Percentiles rank a stretch among this genome's conserved stretches.
Conservation (phyloP, 2,113 vertebrate species). For the Epinephelus lanceolatus region DNA sequence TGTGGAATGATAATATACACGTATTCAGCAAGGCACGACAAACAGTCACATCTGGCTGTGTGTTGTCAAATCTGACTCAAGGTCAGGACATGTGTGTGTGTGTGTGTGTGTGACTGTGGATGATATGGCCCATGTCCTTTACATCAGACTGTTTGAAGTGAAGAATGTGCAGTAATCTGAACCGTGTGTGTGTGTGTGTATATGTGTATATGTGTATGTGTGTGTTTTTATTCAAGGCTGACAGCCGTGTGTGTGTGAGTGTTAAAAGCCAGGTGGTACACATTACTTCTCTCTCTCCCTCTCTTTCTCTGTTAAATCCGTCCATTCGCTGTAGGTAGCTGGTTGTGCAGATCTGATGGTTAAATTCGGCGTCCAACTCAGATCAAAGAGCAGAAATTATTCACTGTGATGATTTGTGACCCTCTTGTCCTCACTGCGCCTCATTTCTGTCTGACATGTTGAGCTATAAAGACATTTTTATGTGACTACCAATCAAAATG, state of each 20-base stretch:
- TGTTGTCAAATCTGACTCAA: slow-evolving; percentile 19
- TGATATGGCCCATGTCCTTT: slow-evolving; percentile 38
- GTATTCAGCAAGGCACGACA: neutral
- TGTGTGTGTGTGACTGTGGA: slow-evolving; percentile 2
- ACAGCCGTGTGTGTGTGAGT: slow-evolving; percentile 11
- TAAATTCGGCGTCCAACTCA: neutral
- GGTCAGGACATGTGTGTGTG: slow-evolving; percentile 20
- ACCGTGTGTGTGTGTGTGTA: slow-evolving; percentile 27
- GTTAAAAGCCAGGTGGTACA: slow-evolving; percentile 54
- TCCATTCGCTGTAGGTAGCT: slow-evolving; percentile 9
- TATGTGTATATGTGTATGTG: neutral
- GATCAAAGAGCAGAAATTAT: slow-evolving; percentile 29
- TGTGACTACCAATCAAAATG: neutral
- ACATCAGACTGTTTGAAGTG: slow-evolving; percentile 61
- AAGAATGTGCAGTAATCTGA: slow-evolving; percentile 56
- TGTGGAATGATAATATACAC: slow-evolving; percentile 28
- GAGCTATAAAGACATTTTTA: neutral
- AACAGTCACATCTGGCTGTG: slow-evolving; percentile 45
- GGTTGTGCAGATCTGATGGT: slow-evolving; percentile 23
- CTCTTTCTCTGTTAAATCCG: slow-evolving; percentile 10
- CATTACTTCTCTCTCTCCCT: slow-evolving; percentile 37
- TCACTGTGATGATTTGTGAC: slow-evolving; percentile 21
- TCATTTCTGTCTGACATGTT: neutral
- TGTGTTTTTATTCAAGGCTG: slow-evolving; percentile 2
- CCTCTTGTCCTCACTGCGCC: neutral